phyloP scores from a whole-genome alignment of 2,888 invertebrate genomes.

The Lepidochitona cinerea region DNA sequence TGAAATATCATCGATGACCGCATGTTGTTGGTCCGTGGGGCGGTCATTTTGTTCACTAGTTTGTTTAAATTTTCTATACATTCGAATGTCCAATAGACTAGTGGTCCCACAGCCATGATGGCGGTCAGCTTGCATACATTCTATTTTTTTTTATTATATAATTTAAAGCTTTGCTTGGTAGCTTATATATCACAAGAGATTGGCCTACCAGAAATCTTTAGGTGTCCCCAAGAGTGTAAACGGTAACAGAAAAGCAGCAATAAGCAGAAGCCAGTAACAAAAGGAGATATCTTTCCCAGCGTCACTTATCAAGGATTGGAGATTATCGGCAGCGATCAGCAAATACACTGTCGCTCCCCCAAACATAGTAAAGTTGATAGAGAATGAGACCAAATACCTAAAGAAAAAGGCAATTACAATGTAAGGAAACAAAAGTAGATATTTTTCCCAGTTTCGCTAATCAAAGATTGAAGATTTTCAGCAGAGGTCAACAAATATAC shows the following conservation, averaged over 20 bases:
- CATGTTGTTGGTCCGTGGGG: too few species aligned
- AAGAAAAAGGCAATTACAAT: constrained; percentile 36
- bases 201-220: constrained; percentile 92
- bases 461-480: background rate
- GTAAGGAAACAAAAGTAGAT: background rate
- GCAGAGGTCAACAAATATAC: background rate
- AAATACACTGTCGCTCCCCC: constrained; percentile 78
- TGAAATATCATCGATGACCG: too few species aligned
- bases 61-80: too few species aligned
- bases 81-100: too few species aligned
- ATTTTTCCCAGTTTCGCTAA: background rate
- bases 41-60: too few species aligned
- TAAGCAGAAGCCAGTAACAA: constrained; percentile 85
- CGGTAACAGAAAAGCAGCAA: constrained; percentile 82
- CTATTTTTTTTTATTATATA: too few species aligned
- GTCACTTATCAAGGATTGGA: constrained; percentile 78
- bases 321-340: constrained; percentile 79
- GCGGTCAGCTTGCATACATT: too few species aligned
- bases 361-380: constrained; percentile 77
- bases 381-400: constrained; percentile 73
- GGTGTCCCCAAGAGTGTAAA: constrained; percentile 90
- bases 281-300: constrained; percentile 77
- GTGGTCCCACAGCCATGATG: too few species aligned
- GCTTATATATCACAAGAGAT: too few species aligned
- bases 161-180: too few species aligned